Base-by-base conservation (phyloP, 2,797 vertebrate genomes). In the Arremon brunneinucha region DNA sequence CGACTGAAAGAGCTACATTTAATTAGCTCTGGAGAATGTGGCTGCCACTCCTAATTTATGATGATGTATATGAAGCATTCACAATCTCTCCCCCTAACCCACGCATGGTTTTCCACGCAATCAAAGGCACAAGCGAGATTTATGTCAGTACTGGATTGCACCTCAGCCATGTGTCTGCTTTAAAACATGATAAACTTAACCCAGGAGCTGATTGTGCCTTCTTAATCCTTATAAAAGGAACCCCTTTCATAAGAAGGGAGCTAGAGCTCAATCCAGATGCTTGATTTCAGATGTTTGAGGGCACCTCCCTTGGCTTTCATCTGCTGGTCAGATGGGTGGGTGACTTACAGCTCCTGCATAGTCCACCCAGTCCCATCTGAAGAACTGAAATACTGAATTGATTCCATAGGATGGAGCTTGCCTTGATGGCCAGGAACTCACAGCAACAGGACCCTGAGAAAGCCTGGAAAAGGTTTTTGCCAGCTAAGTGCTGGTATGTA, bases 261-360 rank as follows among this genome's bases (percentile, higher is more conserved):
- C 20, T 63, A 14, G 20, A 32, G 30, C 26, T 68, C 27, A 14
- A 1, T 56, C 67, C 37, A 44, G 26, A 34, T 65, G 11, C 32
- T 34, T 30, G 15, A 7, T 78, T 83, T 76, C 32, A 27, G 50
- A 7, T 27, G 11, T 14, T 60, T 59, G 47, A 24, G n/a, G 26
- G 24, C 41, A 15, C 53, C 28, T 71, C 20, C 22, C 8, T 24
- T 30, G 17, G 13, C 43, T 14, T 69, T 68, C n/a, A 35, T 10
- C 35, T 72, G 78, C 59, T 80, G 55, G 4, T 65, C 43, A 39
- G 62, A 20, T 1, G 1, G 6, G 6, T 23, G 49, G 30, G 30
- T 77, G 44, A 47, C 39, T 56, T 28, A 8, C 0, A 26, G 55
- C 34, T 32, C 41, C 59, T 2, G 2, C 3, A 9, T 11, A 16